Conservation (phyloP, 2,797 vertebrate genomes). For the Poecilia gillii region DNA sequence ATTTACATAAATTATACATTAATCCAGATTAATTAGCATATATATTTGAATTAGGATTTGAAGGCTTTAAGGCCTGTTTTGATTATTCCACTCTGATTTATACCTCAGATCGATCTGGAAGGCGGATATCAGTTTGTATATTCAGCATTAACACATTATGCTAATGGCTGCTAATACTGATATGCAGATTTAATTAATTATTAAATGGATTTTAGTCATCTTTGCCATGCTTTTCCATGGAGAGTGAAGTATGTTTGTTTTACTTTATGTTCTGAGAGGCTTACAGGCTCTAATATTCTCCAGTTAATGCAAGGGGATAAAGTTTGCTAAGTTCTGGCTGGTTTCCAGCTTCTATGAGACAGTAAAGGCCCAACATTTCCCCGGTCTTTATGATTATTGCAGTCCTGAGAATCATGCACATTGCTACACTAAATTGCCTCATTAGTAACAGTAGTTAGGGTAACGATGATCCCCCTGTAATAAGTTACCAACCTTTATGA, state of each 20-base stretch:
- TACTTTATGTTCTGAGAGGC: slow-evolving; percentile 74
- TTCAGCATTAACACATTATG: slow-evolving; percentile 76
- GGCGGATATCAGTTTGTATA: slow-evolving; percentile 70
- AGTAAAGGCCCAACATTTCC: slow-evolving; percentile 64
- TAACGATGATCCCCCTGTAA: slow-evolving; percentile 67
- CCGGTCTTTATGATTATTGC: slow-evolving; percentile 67
- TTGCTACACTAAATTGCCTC: slow-evolving; percentile 71
- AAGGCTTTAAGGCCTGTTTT: slow-evolving; percentile 78
- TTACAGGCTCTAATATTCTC: slow-evolving; percentile 67
- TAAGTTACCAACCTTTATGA: slow-evolving; percentile 61
- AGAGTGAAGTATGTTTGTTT: slow-evolving; percentile 78
- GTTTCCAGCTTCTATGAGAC: slow-evolving; percentile 58
- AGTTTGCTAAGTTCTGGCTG: slow-evolving; percentile 67
- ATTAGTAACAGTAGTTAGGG: slow-evolving; percentile 76
- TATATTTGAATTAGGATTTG: slow-evolving; percentile 85
- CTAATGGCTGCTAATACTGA: slow-evolving; percentile 82
- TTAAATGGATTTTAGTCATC: slow-evolving; percentile 74
- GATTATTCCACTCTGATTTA: slow-evolving; percentile 78
- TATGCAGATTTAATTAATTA: slow-evolving; percentile 85
- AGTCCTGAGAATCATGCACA: slow-evolving; percentile 59
- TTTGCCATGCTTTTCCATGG: slow-evolving; percentile 63
- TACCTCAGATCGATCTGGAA: slow-evolving; percentile 72
- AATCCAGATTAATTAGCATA: slow-evolving; percentile 84
- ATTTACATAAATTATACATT: slow-evolving; percentile 81
- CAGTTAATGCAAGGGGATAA: slow-evolving; percentile 69